These are phyloP conservation scores for Opisthocomus hoazin DNA, from an alignment of 2,113 vertebrate genomes.

Conservation along the genomic window DNA sequence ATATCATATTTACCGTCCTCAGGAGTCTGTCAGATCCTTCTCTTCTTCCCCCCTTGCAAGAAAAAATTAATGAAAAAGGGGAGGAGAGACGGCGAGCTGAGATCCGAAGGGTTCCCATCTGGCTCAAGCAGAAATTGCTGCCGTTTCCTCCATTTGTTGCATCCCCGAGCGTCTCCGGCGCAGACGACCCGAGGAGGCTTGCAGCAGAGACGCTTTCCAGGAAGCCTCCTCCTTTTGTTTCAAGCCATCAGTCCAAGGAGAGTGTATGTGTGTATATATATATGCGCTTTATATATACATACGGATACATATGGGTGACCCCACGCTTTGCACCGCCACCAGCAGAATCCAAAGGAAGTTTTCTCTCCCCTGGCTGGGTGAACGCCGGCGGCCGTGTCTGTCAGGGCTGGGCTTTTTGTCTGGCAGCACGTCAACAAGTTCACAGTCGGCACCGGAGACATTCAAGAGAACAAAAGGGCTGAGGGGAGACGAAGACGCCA, in stretches of 20 bases:
- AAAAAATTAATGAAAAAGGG: constrained; percentile 56
- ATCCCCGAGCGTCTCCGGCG: neutral
- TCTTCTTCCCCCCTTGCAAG: neutral
- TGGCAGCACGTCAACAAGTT: constrained; percentile 1
- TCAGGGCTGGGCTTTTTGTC: neutral
- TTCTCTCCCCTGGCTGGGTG: neutral
- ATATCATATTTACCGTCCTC: constrained; percentile 61
- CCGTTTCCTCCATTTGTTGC: constrained; percentile 31
- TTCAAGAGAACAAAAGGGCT: constrained; percentile 17
- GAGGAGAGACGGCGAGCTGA: constrained; percentile 15
- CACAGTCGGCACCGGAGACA: neutral
- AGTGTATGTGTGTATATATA: neutral
- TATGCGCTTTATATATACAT: neutral
- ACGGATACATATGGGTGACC: neutral
- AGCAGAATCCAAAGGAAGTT: neutral
- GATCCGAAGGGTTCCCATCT: constrained; percentile 30
- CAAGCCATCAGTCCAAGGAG: neutral
- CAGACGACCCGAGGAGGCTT: neutral
- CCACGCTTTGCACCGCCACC: neutral
- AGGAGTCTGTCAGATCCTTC: constrained; percentile 53
- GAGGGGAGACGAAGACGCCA: neutral
- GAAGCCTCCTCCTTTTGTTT: neutral
- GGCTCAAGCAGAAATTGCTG: constrained; percentile 36
- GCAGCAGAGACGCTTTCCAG: neutral
- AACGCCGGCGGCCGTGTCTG: neutral